phyloP scores from a whole-genome alignment of 1,140 invertebrate species.

The Anoplolepis gracilipes region DNA sequence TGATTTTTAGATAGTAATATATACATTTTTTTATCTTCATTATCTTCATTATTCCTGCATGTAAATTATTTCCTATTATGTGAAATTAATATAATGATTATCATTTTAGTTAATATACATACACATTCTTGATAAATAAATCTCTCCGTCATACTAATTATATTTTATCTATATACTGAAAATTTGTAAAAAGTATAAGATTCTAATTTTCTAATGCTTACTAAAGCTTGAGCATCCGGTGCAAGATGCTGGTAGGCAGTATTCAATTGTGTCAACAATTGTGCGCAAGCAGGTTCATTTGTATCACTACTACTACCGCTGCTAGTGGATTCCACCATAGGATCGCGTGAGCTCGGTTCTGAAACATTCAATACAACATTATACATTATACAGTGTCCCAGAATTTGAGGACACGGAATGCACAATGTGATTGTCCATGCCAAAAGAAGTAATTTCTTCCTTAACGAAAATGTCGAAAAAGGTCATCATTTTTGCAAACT shows the following conservation, averaged over 20 bases:
- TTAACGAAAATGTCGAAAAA: too few species aligned
- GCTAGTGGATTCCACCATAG: constrained; percentile 84
- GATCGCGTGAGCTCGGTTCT: constrained; percentile 85
- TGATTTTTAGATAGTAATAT: neutral
- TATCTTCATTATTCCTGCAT: neutral
- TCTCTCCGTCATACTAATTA: too few species aligned
- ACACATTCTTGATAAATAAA: neutral
- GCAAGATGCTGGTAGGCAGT: constrained; percentile 85
- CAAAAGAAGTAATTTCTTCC: too few species aligned
- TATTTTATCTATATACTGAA: neutral
- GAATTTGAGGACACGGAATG: too few species aligned
- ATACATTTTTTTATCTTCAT: neutral
- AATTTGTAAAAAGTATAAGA: neutral
- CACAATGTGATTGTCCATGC: too few species aligned
- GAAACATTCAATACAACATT: constrained; percentile 18
- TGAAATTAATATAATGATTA: neutral
- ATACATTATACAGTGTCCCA: too few species aligned
- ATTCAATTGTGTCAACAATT: constrained; percentile 84
- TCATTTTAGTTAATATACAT: neutral
- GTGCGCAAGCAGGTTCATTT: constrained; percentile 84
- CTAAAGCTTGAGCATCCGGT: constrained; percentile 84
- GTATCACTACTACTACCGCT: constrained; percentile 83
- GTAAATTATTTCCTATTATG: too few species aligned
- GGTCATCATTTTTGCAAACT: too few species aligned
- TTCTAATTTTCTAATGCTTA: constrained; percentile 69